These are phyloP conservation scores for Copsychus sechellarum DNA, from an alignment of 2,113 vertebrate species.

Conservation along the genomic window DNA sequence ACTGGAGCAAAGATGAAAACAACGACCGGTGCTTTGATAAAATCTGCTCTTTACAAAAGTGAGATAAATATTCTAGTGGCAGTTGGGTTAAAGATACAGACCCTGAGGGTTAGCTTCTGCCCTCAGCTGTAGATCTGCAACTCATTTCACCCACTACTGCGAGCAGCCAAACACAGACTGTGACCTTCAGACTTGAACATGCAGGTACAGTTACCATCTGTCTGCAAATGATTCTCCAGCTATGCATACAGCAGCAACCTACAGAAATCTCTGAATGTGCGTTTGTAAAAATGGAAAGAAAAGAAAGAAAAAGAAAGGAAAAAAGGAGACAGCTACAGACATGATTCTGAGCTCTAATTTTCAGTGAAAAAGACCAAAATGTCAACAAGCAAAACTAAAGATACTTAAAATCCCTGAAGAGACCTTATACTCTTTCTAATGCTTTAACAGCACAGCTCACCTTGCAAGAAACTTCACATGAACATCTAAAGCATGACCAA, in stretches of 20 bases:
- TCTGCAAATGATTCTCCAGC: background rate
- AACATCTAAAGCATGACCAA: background rate
- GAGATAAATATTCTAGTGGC: conserved; percentile 15
- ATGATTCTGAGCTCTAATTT: background rate
- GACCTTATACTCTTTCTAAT: background rate
- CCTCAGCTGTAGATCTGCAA: conserved; percentile 1
- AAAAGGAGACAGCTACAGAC: background rate
- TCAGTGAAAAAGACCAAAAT: background rate
- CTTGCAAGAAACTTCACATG: background rate
- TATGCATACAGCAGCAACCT: background rate
- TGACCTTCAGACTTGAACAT: background rate
- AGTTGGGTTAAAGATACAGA: conserved; percentile 32
- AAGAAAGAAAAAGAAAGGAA: too few species aligned
- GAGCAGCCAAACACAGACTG: background rate
- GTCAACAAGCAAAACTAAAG: background rate
- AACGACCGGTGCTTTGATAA: conserved; percentile 9
- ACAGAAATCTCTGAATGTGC: background rate
- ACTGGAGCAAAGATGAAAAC: conserved; percentile 37
- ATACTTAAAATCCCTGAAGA: conserved; percentile 38
- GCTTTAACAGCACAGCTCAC: background rate
- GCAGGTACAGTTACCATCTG: background rate
- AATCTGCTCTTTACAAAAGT: conserved; percentile 25
- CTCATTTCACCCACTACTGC: background rate
- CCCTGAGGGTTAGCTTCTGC: background rate
- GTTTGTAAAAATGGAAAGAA: background rate